Conservation (phyloP, 2,797 vertebrate species). For the Epinephelus coioides region DNA sequence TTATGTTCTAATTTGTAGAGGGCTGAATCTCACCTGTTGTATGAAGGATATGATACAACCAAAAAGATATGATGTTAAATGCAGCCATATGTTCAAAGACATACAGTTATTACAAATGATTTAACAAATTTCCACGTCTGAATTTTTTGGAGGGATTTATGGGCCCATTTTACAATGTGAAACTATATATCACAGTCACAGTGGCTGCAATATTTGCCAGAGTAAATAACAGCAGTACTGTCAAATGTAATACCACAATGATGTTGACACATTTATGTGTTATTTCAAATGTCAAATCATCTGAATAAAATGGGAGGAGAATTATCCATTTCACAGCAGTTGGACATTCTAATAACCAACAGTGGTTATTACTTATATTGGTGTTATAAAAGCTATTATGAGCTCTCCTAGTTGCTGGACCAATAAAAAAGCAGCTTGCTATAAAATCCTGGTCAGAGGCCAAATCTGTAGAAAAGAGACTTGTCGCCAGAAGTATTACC, state of each 20-base stretch:
- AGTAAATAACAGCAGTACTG: neutral
- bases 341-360: conserved; percentile 11
- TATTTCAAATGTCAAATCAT: conserved; percentile 18
- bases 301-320: conserved; percentile 3
- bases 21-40: too few species aligned
- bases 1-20: too few species aligned
- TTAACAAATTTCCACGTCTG: neutral
- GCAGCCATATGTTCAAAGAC: too few species aligned
- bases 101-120: too few species aligned
- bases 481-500: conserved; percentile 39
- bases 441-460: conserved; percentile 51
- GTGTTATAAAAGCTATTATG: conserved; percentile 38
- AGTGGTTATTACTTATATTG: conserved; percentile 40
- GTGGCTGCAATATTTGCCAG: neutral
- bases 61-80: too few species aligned
- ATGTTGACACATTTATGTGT: neutral
- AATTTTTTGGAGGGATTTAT: neutral
- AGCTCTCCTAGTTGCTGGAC: conserved; percentile 31
- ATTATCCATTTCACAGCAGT: conserved; percentile 6
- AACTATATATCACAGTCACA: neutral
- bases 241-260: neutral
- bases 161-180: neutral
- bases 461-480: conserved; percentile 45
- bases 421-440: conserved; percentile 34
- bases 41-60: too few species aligned